Evolutionary conservation across 2,113 vertebrate species (phyloP).

Genomic region (Ictalurus furcatus): DNA sequence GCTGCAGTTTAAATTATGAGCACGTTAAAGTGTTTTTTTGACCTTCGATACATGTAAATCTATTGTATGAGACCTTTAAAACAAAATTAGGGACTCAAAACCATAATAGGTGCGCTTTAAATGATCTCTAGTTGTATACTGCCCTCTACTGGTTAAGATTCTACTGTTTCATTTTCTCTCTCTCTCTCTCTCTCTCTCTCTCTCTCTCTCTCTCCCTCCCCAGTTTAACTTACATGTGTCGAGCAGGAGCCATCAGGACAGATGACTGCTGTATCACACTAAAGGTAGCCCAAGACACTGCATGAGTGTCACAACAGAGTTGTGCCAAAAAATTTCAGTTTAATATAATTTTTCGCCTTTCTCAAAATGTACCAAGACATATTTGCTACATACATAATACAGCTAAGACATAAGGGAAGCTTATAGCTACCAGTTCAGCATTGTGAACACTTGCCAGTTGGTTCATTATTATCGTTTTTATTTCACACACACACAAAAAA

Average conservation of each 20-base stretch:
- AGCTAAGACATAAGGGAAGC: background rate
- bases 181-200: background rate
- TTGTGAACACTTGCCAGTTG: background rate
- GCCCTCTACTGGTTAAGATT: background rate
- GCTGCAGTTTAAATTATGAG: too few species aligned
- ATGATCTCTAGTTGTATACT: background rate
- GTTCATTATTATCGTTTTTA: background rate
- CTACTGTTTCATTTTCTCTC: background rate
- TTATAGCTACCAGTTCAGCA: background rate
- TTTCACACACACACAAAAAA: background rate
- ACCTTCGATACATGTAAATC: too few species aligned
- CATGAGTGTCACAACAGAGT: too few species aligned
- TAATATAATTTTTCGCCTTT: background rate
- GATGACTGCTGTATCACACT: conserved; percentile 90
- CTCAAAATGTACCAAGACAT: background rate
- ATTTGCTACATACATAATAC: background rate
- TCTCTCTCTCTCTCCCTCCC: conserved; percentile 10
- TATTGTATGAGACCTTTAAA: too few species aligned
- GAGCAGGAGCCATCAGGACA: conserved; percentile 92
- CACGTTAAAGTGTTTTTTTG: too few species aligned
- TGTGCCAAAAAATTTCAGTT: too few species aligned
- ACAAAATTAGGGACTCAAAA: too few species aligned
- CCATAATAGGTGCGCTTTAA: background rate
- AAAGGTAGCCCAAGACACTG: conserved; percentile 76
- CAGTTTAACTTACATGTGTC: conserved; percentile 99